Conservation (phyloP, 2,797 vertebrate genomes). For the Pteropus rufus region DNA sequence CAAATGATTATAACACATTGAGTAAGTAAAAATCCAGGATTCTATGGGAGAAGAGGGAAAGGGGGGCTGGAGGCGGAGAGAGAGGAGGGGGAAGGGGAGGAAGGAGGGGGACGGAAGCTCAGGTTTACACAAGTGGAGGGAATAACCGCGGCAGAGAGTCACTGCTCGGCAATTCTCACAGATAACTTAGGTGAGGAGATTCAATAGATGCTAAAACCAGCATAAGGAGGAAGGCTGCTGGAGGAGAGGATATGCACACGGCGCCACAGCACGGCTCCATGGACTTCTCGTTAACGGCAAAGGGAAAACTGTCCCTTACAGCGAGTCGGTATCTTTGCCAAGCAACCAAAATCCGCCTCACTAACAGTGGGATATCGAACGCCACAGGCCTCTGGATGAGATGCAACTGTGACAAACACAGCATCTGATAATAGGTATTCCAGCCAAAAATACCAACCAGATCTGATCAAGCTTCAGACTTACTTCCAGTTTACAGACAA, state of each 20-base stretch:
- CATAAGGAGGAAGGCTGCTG: fast-evolving
- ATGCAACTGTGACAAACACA: fast-evolving
- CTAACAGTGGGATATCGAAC: fast-evolving
- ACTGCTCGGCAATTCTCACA: no score
- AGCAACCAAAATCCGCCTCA: background rate
- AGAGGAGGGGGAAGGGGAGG: no score
- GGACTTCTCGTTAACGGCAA: background rate
- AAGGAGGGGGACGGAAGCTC: background rate
- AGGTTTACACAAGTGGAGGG: background rate
- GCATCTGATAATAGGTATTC: background rate
- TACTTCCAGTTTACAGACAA: background rate
- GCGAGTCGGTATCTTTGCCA: background rate
- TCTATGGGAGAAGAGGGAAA: background rate
- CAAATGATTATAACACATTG: background rate
- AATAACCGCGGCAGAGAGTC: background rate
- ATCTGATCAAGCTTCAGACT: background rate
- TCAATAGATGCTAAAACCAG: background rate
- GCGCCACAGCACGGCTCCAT: background rate
- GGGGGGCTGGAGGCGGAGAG: background rate
- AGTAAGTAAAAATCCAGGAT: background rate
- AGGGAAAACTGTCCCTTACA: background rate
- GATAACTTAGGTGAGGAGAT: background rate
- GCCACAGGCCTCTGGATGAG: background rate
- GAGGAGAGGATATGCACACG: background rate
- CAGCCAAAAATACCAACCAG: fast-evolving